Evolutionary conservation across 2,797 vertebrate genomes (phyloP).

Genomic region (Diplodus puntazzo): DNA sequence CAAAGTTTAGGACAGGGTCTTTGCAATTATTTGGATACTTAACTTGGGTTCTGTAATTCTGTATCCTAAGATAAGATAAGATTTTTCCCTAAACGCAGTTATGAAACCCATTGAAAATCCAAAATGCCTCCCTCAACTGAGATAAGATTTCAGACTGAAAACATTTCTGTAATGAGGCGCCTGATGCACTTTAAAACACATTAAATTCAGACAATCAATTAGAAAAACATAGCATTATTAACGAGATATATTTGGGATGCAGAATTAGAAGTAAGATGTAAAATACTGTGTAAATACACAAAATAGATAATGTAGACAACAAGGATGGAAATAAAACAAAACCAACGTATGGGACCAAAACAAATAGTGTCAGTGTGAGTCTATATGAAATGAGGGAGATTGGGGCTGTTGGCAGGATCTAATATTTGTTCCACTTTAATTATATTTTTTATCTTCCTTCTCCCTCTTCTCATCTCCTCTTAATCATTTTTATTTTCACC

Average conservation of each 20-base stretch:
- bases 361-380: not conserved
- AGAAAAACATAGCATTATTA: not conserved
- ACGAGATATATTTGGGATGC: not conserved
- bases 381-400: not conserved
- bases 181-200: no score
- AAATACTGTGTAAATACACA: not conserved
- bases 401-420: not conserved
- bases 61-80: no score
- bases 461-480: constrained; percentile 23
- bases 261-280: not conserved
- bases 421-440: constrained; percentile 24
- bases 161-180: no score
- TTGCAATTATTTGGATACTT: no score
- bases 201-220: not conserved
- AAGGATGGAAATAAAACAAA: not conserved
- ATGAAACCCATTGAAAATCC: no score
- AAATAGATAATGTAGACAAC: not conserved
- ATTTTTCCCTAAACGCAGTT: no score
- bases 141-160: no score
- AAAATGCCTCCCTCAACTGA: no score
- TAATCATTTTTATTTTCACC: constrained; percentile 38
- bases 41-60: no score
- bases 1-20: no score
- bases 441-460: constrained; percentile 18
- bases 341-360: not conserved